Evolutionary conservation across 2,888 invertebrate species (phyloP).

Genomic region (Eupsilia transversa): DNA sequence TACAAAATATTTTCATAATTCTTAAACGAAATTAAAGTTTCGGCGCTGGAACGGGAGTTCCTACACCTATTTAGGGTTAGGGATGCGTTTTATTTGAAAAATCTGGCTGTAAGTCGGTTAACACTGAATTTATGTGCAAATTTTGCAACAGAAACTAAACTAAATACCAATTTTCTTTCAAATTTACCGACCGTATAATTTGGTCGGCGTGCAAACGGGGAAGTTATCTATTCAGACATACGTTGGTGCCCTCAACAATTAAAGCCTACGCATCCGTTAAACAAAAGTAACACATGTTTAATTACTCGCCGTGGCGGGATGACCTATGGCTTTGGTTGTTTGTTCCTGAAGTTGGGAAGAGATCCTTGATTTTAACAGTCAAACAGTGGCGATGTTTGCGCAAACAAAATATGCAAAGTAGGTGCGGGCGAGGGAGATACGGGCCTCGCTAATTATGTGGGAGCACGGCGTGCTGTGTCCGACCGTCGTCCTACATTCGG

Average conservation of each 20-base stretch:
- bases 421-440: constrained; percentile 87
- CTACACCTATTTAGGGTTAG: constrained; percentile 30
- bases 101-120: constrained; percentile 8
- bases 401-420: constrained; percentile 90
- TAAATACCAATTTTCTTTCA: constrained; percentile 29
- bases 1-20: constrained; percentile 66
- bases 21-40: constrained; percentile 56
- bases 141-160: constrained; percentile 33
- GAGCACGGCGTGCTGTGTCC: constrained; percentile 84
- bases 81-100: constrained; percentile 34
- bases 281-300: constrained; percentile 74
- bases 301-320: constrained; percentile 69
- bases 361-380: constrained; percentile 88
- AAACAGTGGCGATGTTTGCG: constrained; percentile 87
- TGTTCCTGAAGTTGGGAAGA: constrained; percentile 79
- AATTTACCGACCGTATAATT: constrained; percentile 43
- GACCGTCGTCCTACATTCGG: constrained; percentile 84
- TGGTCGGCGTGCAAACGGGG: constrained; percentile 23
- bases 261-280: constrained; percentile 63
- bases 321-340: constrained; percentile 78
- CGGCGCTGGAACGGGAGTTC: constrained; percentile 10
- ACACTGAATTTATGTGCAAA: constrained; percentile 22
- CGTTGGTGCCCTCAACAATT: constrained; percentile 48
- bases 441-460: constrained; percentile 87
- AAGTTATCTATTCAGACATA: constrained; percentile 52